Evolutionary conservation across 2,113 vertebrate species (phyloP), one percentile per base, ranked within the genome.

Genomic region (Festucalex cinctus): DNA sequence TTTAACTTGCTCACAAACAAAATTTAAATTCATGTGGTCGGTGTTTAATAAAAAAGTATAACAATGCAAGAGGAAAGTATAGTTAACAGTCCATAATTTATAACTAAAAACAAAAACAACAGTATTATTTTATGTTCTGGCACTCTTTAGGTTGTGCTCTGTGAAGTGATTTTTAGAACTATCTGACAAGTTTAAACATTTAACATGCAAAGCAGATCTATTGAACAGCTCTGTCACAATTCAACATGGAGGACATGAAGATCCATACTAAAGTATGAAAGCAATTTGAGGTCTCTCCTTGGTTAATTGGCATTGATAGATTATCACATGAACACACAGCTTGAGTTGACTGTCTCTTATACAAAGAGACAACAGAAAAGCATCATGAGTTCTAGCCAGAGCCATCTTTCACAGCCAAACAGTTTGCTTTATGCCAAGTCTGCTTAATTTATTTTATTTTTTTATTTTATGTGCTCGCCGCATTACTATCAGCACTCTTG

Each of bases 401-500:
- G 73, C 56, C n/a, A 24, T 62, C 68, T 79, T 71, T 68, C 63
- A 26, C 41, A 68, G 5, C 70, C 68, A 78, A 53, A 0, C 59
- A 49, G 61, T 35, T 37, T 66, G 48, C 58, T 22, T 59, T 61
- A 46, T 65, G 77, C 69, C 75, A 74, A 64, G 10, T 61, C 6
- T 57, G n/a, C n/a, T n/a, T n/a, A n/a, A n/a, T 32, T 43, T 24
- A 43, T 41, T 62, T 72, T 72, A 5, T 17, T 19, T 44, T 44
- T 5, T 44, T 44, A 6, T 46, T 41, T 7, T 41, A 3, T 46
- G 74, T 73, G 57, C 59, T 51, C 43, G 59, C 36, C 44, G 71
- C 68, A 61, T 63, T 76, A 70, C 60, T 61, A 37, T 66, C 22
- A 44, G 48, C 44, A 48, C 72, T 80, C 70, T 69, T 39, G 14